These are phyloP conservation scores for Corynorhinus townsendii DNA, from an alignment of 2,113 vertebrate genomes.

Conservation along the genomic window DNA sequence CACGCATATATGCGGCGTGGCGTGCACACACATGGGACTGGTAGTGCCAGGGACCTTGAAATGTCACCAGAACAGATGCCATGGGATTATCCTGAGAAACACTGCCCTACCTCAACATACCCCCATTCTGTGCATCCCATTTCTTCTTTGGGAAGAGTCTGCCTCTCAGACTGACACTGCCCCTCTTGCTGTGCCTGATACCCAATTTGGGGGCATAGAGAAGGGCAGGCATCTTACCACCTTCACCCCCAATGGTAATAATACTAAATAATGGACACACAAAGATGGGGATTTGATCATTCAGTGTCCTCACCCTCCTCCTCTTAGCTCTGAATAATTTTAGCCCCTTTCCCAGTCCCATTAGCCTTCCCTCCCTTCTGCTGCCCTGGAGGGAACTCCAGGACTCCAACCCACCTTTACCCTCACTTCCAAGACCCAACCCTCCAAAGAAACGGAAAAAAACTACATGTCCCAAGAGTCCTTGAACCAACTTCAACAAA, in stretches of 20 bases:
- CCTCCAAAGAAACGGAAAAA: neutral
- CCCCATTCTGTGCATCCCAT: neutral
- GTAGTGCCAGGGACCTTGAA: conserved; percentile 23
- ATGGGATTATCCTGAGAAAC: conserved; percentile 1
- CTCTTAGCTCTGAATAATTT: neutral
- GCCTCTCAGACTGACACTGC: neutral
- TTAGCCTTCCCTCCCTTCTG: neutral
- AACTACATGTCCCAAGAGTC: conserved; percentile 24
- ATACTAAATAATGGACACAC: neutral
- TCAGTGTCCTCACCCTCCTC: neutral
- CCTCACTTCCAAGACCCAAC: neutral
- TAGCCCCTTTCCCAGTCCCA: neutral
- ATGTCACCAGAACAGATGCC: conserved; percentile 44
- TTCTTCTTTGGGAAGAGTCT: neutral
- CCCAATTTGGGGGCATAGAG: neutral
- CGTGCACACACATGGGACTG: neutral
- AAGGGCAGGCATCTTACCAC: neutral
- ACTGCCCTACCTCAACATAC: neutral
- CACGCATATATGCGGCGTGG: neutral
- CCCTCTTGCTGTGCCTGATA: neutral
- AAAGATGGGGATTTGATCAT: neutral
- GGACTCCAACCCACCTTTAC: neutral
- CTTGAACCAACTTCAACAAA: conserved; percentile 34
- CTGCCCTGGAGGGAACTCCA: neutral
- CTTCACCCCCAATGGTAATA: neutral